Evolutionary conservation across 2,888 invertebrate species (phyloP), one percentile per base, ranked within the genome.

Genomic region (Melanophora roralis): DNA sequence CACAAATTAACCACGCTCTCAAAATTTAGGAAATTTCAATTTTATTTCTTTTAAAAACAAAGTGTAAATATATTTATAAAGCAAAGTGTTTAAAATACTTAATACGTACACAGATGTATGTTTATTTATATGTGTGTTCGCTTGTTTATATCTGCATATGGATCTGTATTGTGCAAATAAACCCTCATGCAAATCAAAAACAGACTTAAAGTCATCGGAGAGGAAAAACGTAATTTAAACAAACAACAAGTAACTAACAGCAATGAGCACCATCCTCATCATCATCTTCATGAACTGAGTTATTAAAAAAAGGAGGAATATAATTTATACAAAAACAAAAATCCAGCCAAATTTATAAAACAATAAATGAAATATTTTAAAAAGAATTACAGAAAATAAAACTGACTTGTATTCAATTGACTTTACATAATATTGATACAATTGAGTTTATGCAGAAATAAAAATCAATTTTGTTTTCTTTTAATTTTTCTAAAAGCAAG

Each of bases 391-490:
- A 27, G 27, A 27, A 27, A 6, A n/a, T 43, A 14, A 45, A 57
- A 47, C 8, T 47, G 49, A 36, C 9, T 6, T 12, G 12, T 34
- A 19, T 49, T 64, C 47, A 64, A 47, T 64, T 36, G 49, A 49
- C 49, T 47, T 64, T 49, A 21, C 47, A 64, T 21, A 64, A 64
- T 64, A 60, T 43, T 27, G 27, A 60, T 49, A 9, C 36, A 64
- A 64, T 36, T 47, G 49, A 49, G 14, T 47, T 19, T 12, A 38
- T 27, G n/a, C 8, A 11, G 27, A 51, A 12, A 27, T 23, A 49
- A 4, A 16, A 23, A 49, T n/a, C 7, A 49, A 23, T 27, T 27
- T 27, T 27, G 27, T 27, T 27, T 49, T 8, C 0, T 45, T 21
- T 51, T 27, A n/a, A n/a, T 47, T 21, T 21, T 43, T 43, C 43